Evolutionary conservation across 1,140 invertebrate genomes (phyloP).

Genomic region (Macrostomum lignano): DNA sequence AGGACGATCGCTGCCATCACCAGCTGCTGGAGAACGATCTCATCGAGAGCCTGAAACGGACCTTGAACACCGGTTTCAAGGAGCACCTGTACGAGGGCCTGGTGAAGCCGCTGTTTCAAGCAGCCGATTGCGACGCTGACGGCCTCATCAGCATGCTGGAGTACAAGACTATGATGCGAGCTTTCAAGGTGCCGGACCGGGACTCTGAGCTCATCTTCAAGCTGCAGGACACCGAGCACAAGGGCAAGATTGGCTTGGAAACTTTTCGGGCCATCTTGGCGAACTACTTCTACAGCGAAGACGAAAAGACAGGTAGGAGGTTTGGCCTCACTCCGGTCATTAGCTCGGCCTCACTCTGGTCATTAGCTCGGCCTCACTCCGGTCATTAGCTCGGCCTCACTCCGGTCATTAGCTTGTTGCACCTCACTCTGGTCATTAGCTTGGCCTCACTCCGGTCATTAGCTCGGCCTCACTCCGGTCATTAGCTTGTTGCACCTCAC

Average conservation of each 20-base stretch:
- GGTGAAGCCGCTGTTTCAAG: conserved; percentile 2
- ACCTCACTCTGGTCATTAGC: too few species aligned
- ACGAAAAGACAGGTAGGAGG: too few species aligned
- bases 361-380: too few species aligned
- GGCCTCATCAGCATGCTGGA: conserved; percentile 1
- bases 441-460: too few species aligned
- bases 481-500: too few species aligned
- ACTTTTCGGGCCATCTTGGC: not conserved
- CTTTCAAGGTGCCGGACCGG: not conserved
- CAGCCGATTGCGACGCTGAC: conserved; percentile 4
- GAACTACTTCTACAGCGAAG: conserved; percentile 2
- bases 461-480: too few species aligned
- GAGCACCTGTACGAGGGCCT: conserved; percentile 1
- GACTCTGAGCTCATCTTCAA: conserved; percentile 1
- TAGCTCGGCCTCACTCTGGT: too few species aligned
- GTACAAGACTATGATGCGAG: conserved; percentile 1
- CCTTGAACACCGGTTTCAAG: conserved; percentile 1
- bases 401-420: too few species aligned
- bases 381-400: too few species aligned
- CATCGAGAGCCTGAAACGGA: conserved; percentile 3
- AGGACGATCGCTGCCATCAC: not conserved
- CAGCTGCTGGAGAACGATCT: not conserved
- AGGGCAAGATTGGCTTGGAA: conserved; percentile 2
- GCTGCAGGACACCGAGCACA: not conserved
- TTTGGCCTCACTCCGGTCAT: too few species aligned